Percentiles rank a stretch among this genome's conserved stretches.
Evolutionary conservation across 2,113 vertebrate genomes (phyloP).

Genomic region (Indri indri): DNA sequence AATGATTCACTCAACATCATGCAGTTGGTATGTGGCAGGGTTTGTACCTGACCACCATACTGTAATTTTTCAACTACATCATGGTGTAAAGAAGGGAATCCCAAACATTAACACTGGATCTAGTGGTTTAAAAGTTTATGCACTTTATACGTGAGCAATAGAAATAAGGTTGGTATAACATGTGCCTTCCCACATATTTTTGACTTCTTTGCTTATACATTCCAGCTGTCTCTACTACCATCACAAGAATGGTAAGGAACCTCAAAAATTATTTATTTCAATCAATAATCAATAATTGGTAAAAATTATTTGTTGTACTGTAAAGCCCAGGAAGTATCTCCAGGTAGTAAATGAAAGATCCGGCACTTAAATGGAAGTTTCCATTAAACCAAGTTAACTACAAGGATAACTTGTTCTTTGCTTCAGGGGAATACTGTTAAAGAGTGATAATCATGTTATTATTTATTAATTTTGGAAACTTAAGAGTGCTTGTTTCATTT

Average conservation of each 20-base stretch:
- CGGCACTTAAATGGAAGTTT: neutral
- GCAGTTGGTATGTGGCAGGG: neutral
- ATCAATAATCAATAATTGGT: neutral
- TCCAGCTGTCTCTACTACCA: neutral
- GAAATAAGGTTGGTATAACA: neutral
- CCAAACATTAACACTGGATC: neutral
- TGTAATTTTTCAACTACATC: constrained; percentile 15
- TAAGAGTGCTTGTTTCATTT: neutral
- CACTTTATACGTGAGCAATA: neutral
- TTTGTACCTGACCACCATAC: neutral
- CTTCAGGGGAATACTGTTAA: neutral
- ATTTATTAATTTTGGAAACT: neutral
- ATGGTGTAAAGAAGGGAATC: neutral
- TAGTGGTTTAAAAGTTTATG: neutral
- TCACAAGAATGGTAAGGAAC: neutral
- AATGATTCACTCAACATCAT: neutral
- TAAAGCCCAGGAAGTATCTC: neutral
- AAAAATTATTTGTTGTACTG: neutral
- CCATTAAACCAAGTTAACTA: neutral
- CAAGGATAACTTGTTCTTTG: neutral
- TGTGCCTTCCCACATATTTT: neutral
- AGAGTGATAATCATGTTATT: neutral
- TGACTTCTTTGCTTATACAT: neutral
- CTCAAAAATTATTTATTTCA: neutral
- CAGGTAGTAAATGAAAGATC: neutral